Evolutionary conservation across 2,888 invertebrate genomes (phyloP).

Genomic region (Flexamia atlantica): DNA sequence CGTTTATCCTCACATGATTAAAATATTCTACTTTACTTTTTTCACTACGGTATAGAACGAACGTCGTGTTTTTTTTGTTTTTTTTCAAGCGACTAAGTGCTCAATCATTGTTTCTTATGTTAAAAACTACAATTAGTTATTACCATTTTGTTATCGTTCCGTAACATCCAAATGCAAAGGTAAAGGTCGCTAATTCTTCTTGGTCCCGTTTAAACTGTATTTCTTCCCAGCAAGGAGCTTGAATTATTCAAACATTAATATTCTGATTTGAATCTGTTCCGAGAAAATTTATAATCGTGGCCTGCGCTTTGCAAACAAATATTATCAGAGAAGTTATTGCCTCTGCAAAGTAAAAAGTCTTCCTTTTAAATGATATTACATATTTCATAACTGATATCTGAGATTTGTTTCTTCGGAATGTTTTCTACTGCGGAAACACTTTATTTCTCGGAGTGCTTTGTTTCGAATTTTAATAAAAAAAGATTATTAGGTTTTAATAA

Average conservation of each 20-base stretch:
- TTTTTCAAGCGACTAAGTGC: too few relatives aligned
- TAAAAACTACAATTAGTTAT: too few relatives aligned
- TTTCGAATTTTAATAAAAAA: too few relatives aligned
- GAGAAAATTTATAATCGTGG: conserved; percentile 33
- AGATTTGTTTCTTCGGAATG: background rate
- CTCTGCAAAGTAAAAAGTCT: conserved; percentile 24
- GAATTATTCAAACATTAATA: conserved; percentile 52
- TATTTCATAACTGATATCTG: conserved; percentile 15
- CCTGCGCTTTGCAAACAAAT: conserved; percentile 27
- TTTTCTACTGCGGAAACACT: background rate
- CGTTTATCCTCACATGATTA: too few relatives aligned
- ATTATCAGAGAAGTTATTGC: conserved; percentile 38
- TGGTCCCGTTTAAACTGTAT: background rate
- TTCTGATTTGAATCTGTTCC: conserved; percentile 42
- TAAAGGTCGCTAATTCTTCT: conserved; percentile 4
- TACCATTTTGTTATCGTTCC: too few relatives aligned
- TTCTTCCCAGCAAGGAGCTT: conserved; percentile 2
- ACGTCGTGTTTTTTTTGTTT: too few relatives aligned
- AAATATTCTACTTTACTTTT: too few relatives aligned
- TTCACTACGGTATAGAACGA: too few relatives aligned
- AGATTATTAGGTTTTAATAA: too few relatives aligned
- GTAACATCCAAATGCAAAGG: background rate
- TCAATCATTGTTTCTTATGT: too few relatives aligned
- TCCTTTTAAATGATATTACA: background rate
- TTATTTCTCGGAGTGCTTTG: too few relatives aligned